These are phyloP conservation scores for Coecobrya sp. DNA, from an alignment of 2,888 invertebrate species.

Conservation along the genomic window DNA sequence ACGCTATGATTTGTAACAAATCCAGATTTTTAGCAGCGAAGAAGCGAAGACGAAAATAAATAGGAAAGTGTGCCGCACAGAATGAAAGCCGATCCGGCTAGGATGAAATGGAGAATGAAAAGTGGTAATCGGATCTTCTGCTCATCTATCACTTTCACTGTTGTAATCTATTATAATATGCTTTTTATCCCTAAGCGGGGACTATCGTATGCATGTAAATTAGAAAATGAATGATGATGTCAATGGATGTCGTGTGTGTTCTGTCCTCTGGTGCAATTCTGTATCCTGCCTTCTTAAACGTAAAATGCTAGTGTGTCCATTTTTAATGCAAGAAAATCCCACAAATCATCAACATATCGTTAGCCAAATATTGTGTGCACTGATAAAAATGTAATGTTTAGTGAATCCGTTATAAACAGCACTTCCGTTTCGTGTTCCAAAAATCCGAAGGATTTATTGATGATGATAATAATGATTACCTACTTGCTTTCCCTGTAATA, in stretches of 20 bases:
- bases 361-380: neutral
- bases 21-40: neutral
- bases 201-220: neutral
- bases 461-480: constrained; percentile 1
- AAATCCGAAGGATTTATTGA: constrained; percentile 21
- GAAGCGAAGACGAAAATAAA: constrained; percentile 5
- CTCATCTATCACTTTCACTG: constrained; percentile 65
- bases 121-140: constrained; percentile 59
- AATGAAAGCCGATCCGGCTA: neutral
- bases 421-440: constrained; percentile 15
- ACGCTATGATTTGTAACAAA: neutral
- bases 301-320: neutral
- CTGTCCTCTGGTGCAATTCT: neutral
- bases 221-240: constrained; percentile 43
- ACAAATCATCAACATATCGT: constrained; percentile 39
- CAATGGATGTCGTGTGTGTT: neutral
- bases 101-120: constrained; percentile 25
- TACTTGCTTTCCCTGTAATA: neutral
- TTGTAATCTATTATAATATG: neutral
- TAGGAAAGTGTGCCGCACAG: neutral
- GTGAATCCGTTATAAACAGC: neutral
- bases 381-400: neutral
- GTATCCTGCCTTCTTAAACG: neutral
- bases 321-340: neutral
- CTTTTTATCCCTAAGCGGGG: neutral